Conservation (phyloP, 2,113 vertebrate species). For the Dipodomys stephensi region DNA sequence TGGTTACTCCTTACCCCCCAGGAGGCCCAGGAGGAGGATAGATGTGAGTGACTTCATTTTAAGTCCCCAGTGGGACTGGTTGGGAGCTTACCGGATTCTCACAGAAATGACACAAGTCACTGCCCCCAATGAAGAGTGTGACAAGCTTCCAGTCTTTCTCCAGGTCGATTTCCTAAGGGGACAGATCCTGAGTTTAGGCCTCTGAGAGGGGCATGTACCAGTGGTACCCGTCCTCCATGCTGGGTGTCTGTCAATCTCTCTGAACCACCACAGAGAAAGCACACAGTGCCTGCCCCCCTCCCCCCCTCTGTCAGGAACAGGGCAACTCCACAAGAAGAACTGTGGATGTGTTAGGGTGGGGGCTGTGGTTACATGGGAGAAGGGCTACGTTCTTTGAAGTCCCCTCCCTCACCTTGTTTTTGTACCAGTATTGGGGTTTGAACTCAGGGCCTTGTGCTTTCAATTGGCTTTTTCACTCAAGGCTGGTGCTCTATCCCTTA, state of each 20-base stretch:
- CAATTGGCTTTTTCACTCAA: no score
- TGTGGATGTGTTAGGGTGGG: rapidly evolving
- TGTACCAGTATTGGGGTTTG: no score
- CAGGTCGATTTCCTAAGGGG: conserved; percentile 91
- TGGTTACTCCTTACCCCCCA: not conserved
- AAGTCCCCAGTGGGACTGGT: rapidly evolving
- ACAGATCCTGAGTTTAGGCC: conserved; percentile 16
- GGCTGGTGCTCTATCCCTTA: no score
- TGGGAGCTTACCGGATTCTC: conserved; percentile 88
- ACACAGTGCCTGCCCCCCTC: not conserved
- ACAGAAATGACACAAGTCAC: conserved; percentile 95
- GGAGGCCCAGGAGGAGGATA: not conserved
- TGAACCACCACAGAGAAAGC: not conserved
- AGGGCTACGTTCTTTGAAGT: no score
- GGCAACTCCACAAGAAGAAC: not conserved
- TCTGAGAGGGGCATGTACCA: not conserved
- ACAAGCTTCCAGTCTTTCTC: conserved; percentile 96
- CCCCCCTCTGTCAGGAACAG: not conserved
- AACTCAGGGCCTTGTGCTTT: no score
- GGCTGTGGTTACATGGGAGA: not conserved
- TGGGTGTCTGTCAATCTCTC: not conserved
- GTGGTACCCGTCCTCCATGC: no score
- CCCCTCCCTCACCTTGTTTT: no score
- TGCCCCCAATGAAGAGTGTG: conserved; percentile 94
- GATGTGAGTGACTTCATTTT: not conserved